These are phyloP conservation scores for Rotaria magnacalcarata DNA, from an alignment of 2,888 invertebrate genomes.

Conservation along the genomic window DNA sequence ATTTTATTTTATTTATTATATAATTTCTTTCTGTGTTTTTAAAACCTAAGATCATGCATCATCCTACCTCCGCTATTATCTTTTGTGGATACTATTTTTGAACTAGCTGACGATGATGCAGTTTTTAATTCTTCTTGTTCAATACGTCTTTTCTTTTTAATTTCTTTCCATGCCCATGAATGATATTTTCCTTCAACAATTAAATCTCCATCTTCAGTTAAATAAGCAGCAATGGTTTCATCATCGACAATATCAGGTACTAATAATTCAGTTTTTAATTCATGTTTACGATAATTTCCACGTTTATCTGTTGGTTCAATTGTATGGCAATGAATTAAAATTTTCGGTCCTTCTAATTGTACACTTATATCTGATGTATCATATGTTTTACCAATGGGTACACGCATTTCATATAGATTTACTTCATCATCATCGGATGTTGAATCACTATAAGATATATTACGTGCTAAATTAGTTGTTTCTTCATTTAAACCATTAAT, in stretches of 20 bases:
- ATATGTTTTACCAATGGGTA: not conserved
- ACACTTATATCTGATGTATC: slow-evolving; percentile 25
- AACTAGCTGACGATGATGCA: not conserved
- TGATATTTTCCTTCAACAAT: slow-evolving; percentile 36
- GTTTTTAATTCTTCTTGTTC: not conserved
- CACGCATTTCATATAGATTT: not conserved
- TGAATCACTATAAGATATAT: not conserved
- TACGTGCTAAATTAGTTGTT: not conserved
- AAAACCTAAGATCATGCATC: no score
- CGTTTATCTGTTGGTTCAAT: slow-evolving; percentile 35
- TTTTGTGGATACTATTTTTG: not conserved
- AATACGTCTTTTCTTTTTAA: slow-evolving; percentile 3
- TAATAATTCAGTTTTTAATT: slow-evolving; percentile 30
- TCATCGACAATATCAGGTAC: slow-evolving; percentile 19
- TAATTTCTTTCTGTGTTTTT: no score
- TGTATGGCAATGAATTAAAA: slow-evolving; percentile 33
- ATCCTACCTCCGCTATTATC: not conserved
- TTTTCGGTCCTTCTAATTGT: slow-evolving; percentile 32
- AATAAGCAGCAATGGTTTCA: slow-evolving; percentile 26
- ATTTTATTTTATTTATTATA: no score
- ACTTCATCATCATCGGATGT: not conserved
- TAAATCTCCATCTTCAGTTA: slow-evolving; percentile 19
- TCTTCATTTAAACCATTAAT: not conserved
- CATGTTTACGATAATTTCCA: slow-evolving; percentile 30
- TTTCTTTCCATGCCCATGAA: slow-evolving; percentile 33